Evolutionary conservation across 2,888 invertebrate genomes (phyloP).

Genomic region (Plebejus anna): DNA sequence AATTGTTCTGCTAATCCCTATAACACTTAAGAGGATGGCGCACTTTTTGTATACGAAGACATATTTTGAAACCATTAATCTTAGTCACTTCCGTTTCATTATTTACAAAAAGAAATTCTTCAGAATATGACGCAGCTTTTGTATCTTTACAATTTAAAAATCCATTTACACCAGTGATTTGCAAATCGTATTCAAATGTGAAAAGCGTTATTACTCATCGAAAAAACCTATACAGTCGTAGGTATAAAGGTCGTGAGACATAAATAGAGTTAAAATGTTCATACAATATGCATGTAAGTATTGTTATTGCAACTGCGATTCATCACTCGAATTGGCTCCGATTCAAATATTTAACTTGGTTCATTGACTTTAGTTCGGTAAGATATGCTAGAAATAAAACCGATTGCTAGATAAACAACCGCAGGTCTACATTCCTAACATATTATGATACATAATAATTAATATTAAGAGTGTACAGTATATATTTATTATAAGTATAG

Average conservation of each 20-base stretch:
- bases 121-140: slow-evolving; percentile 11
- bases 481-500: no score
- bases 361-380: slow-evolving; percentile 12
- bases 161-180: slow-evolving; percentile 5
- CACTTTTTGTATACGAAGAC: background rate
- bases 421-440: background rate
- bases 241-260: background rate
- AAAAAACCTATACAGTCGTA: background rate
- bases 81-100: background rate
- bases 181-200: slow-evolving; percentile 5
- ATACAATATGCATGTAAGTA: slow-evolving; percentile 20
- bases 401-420: background rate
- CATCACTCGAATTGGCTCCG: slow-evolving; percentile 9
- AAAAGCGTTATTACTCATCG: slow-evolving; percentile 7
- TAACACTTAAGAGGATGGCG: background rate
- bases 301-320: slow-evolving; percentile 23
- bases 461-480: no score
- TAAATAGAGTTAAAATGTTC: slow-evolving; percentile 17
- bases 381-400: background rate
- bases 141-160: slow-evolving; percentile 4
- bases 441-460: background rate
- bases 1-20: background rate
- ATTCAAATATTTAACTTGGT: slow-evolving; percentile 2
- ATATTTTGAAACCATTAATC: background rate
- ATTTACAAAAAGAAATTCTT: background rate